Percentiles rank a stretch among this genome's conserved stretches.
phyloP scores from a whole-genome alignment of 2,113 vertebrate genomes.

The Vicugna pacos region DNA sequence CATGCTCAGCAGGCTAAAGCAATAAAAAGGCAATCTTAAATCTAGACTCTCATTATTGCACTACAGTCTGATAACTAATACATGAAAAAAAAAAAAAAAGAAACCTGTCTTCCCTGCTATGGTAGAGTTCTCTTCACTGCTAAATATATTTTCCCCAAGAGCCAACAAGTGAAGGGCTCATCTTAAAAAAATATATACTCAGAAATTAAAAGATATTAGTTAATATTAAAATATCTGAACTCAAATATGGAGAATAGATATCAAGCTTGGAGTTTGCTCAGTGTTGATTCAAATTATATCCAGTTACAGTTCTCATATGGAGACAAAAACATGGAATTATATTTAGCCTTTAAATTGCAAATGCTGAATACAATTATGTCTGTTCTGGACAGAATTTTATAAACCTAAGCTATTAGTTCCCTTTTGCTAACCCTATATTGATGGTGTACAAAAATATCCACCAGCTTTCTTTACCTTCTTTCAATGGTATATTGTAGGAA shows the following conservation, averaged over 20 bases:
- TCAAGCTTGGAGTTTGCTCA: not conserved
- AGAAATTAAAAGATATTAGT: not conserved
- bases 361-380: not conserved
- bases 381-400: not conserved
- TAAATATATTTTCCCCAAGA: not conserved
- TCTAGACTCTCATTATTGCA: not conserved
- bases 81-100: not conserved
- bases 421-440: not conserved
- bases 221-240: not conserved
- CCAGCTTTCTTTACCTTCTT: not conserved
- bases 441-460: not conserved
- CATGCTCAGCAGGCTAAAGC: conserved; percentile 34
- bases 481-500: not conserved
- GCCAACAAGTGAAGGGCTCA: not conserved
- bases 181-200: not conserved
- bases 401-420: not conserved
- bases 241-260: not conserved
- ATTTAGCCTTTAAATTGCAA: not conserved
- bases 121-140: not conserved
- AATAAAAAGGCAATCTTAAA: conserved; percentile 50
- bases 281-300: not conserved
- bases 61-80: not conserved
- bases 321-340: not conserved
- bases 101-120: not conserved
- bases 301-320: not conserved